Evolutionary conservation across 1,140 invertebrate genomes (phyloP).

Genomic region (Thaumatotibia leucotreta): DNA sequence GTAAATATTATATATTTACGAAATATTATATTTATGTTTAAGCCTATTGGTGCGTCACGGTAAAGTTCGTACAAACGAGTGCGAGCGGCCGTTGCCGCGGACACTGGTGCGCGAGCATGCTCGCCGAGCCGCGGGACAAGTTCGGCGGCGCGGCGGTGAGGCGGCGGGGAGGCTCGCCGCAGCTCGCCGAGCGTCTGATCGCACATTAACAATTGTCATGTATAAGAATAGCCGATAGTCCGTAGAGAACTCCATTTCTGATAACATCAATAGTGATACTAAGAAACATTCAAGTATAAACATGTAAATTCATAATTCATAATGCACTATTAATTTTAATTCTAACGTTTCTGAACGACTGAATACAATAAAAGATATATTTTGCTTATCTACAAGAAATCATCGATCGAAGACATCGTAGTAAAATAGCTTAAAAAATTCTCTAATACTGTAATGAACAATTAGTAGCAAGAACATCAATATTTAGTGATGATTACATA

Average conservation of each 20-base stretch:
- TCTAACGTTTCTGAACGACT: conserved; percentile 47
- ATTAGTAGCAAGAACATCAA: conserved; percentile 53
- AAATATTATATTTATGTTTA: conserved; percentile 33
- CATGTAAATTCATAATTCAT: conserved; percentile 52
- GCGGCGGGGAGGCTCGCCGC: neutral
- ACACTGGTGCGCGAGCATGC: too few relatives aligned
- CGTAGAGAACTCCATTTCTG: conserved; percentile 35
- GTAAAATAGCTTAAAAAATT: conserved; percentile 57
- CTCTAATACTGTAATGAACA: conserved; percentile 55
- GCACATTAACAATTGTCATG: neutral
- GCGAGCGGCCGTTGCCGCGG: neutral
- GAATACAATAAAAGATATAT: conserved; percentile 39
- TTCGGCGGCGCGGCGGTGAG: too few relatives aligned
- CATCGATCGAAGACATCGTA: conserved; percentile 57
- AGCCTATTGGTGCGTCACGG: conserved; percentile 34
- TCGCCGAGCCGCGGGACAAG: too few relatives aligned
- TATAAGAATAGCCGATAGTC: conserved; percentile 5
- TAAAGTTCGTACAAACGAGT: neutral
- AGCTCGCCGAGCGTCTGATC: neutral
- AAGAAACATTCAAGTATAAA: conserved; percentile 54
- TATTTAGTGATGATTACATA: conserved; percentile 32
- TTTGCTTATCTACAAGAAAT: conserved; percentile 58
- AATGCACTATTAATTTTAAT: conserved; percentile 43
- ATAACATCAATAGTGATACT: conserved; percentile 58
- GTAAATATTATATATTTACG: conserved; percentile 66